A percentile compares a stretch with the other conserved stretches of the same genome.
These are phyloP conservation scores for Pristionchus maxplancki DNA, from an alignment of 2,888 invertebrate species.

Conservation along the genomic window DNA sequence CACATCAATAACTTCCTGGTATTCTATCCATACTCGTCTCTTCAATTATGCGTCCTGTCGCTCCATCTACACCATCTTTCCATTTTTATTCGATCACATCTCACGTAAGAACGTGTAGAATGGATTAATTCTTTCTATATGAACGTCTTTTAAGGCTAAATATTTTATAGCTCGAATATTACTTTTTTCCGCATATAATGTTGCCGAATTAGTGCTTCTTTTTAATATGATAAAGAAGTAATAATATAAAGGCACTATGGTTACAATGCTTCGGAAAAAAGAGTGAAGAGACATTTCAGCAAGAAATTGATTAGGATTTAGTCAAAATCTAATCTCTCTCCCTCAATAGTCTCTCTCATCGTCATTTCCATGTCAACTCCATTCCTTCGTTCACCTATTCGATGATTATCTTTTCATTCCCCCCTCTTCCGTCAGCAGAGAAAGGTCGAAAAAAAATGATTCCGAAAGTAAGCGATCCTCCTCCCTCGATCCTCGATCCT, in stretches of 20 bases:
- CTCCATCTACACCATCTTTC: background rate
- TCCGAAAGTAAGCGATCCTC: too few species aligned
- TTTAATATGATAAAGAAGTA: background rate
- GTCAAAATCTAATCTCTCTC: too few species aligned
- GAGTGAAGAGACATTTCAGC: too few species aligned
- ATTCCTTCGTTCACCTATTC: too few species aligned
- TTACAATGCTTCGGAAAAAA: too few species aligned
- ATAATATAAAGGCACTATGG: background rate
- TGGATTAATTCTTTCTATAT: background rate
- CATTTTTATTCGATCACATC: background rate
- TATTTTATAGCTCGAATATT: background rate
- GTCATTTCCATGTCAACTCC: too few species aligned
- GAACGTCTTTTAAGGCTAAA: background rate
- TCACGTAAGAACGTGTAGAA: constrained; percentile 23
- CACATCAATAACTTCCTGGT: background rate
- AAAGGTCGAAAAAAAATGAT: too few species aligned
- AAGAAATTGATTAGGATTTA: too few species aligned
- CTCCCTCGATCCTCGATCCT: too few species aligned
- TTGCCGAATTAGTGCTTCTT: background rate
- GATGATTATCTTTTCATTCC: too few species aligned
- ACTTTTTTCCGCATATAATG: background rate
- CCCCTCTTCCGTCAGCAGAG: too few species aligned
- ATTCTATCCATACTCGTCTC: background rate
- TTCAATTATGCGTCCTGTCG: background rate
- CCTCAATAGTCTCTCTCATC: too few species aligned